Base-by-base conservation (phyloP, 2,888 invertebrate genomes). In the Andrena hattorfiana region DNA sequence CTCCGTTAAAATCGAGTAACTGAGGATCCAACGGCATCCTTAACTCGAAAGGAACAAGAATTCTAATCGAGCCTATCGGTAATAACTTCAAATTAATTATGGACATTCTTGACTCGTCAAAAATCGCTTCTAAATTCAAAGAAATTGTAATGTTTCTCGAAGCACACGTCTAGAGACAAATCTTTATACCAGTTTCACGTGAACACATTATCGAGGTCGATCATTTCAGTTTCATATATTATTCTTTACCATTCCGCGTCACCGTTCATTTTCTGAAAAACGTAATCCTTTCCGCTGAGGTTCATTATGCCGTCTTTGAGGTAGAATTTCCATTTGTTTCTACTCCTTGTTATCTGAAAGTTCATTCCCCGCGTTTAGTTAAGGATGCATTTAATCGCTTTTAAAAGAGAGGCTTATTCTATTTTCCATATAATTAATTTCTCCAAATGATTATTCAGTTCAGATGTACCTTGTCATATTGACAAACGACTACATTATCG, bases 231-330 rank as follows among this genome's bases (percentile, higher is more conserved):
- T 85, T 80, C 67, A 68, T 68, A 76, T 68, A 82, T 69, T 60
- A 70, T 62, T 35, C 35, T 86, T 96, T 96, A 99, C 99, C 99
- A 99, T 94, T 99, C 99, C 30, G 99, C 99, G 95, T 99, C 99
- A 88, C 99, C 99, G 92, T 97, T 98, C 16, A 99, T 99, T 95
- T 98, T 99, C 95, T 99, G 99, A 95, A 99, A 99, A 92, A 99
- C 98, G 95, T 97, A 99, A 95, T 99, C 99, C 94, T 98, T 98
- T 63, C 99, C 99, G 88, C 97, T 97, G 92, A 99, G 96, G 95
- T 99, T 99, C 99, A 99, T 99, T 86, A 99, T 99, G 80, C 99
- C 99, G 95, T 99, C 99, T 95, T 99, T 99, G 86, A 99, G 95
- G 94, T 99, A 98, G 94, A 99, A 99, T 95, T 99, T 99, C 99